These are phyloP conservation scores for Pheosia gnoma DNA, from an alignment of 2,888 invertebrate genomes.

Conservation along the genomic window DNA sequence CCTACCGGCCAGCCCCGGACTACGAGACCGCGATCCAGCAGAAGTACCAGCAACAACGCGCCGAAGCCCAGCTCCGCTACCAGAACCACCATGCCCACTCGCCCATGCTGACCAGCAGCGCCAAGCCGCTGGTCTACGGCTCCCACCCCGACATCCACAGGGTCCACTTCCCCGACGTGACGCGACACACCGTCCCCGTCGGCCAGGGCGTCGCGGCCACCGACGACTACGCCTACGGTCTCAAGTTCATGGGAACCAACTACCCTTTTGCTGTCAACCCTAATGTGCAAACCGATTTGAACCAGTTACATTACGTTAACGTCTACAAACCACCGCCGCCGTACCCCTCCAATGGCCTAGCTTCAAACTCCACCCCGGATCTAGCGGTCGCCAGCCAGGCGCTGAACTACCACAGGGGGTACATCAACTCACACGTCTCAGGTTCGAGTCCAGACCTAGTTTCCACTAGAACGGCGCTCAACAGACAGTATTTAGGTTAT, in stretches of 20 bases:
- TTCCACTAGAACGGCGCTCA: slow-evolving; percentile 87
- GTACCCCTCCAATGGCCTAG: slow-evolving; percentile 90
- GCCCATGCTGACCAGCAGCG: slow-evolving; percentile 41
- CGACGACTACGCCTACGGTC: slow-evolving; percentile 67
- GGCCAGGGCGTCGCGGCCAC: slow-evolving; percentile 53
- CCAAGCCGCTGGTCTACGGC: slow-evolving; percentile 75
- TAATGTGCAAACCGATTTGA: slow-evolving; percentile 70
- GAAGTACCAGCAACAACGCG: slow-evolving; percentile 86
- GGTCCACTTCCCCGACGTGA: slow-evolving; percentile 87
- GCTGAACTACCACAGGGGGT: slow-evolving; percentile 72
- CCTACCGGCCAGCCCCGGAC: slow-evolving; percentile 95
- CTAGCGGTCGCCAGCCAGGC: slow-evolving; percentile 89
- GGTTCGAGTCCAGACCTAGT: slow-evolving; percentile 92
- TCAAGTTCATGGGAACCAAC: slow-evolving; percentile 62
- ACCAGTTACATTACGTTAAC: slow-evolving; percentile 85
- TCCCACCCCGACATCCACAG: slow-evolving; percentile 87
- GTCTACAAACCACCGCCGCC: slow-evolving; percentile 94
- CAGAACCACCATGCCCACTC: slow-evolving; percentile 65
- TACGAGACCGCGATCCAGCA: slow-evolving; percentile 97
- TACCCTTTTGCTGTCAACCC: slow-evolving; percentile 75
- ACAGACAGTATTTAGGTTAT: slow-evolving; percentile 74
- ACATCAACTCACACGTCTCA: slow-evolving; percentile 85
- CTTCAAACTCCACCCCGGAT: slow-evolving; percentile 93
- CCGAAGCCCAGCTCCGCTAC: slow-evolving; percentile 70
- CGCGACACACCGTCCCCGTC: slow-evolving; percentile 71